Evolutionary conservation across 2,113 vertebrate genomes (phyloP).

Genomic region (Tauraco erythrolophus): DNA sequence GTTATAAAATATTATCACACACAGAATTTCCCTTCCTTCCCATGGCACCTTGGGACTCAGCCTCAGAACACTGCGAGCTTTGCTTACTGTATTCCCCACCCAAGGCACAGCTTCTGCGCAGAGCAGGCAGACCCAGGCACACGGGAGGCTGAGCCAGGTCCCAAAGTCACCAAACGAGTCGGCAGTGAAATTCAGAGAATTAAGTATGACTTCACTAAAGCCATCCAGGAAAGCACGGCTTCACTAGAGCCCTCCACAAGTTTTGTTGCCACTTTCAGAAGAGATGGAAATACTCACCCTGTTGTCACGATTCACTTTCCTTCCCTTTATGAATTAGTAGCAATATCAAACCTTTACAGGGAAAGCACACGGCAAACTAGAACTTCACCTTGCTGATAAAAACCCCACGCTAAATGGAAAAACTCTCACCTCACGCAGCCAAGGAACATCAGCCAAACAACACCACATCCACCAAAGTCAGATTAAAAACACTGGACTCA

Average conservation of each 20-base stretch:
- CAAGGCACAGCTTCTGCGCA: neutral
- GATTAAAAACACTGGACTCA: neutral
- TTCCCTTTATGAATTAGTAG: neutral
- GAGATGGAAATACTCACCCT: neutral
- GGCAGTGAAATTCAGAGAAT: neutral
- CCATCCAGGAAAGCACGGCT: fast-evolving
- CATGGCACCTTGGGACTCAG: neutral
- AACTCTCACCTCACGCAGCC: neutral
- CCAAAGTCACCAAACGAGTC: neutral
- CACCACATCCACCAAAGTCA: neutral
- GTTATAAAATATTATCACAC: neutral
- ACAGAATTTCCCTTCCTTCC: neutral
- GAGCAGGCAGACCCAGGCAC: neutral
- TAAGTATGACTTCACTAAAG: neutral
- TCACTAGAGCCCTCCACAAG: neutral
- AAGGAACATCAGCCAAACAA: neutral
- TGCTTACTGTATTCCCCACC: neutral
- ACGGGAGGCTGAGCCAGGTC: neutral
- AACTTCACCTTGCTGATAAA: neutral
- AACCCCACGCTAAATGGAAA: neutral
- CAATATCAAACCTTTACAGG: neutral
- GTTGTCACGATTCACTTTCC: neutral
- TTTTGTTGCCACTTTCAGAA: neutral
- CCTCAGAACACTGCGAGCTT: neutral
- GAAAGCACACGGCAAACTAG: neutral